Base-by-base conservation (phyloP, 92 coral and sea anemone genomes). In the Umimayanthus kanabou region DNA sequence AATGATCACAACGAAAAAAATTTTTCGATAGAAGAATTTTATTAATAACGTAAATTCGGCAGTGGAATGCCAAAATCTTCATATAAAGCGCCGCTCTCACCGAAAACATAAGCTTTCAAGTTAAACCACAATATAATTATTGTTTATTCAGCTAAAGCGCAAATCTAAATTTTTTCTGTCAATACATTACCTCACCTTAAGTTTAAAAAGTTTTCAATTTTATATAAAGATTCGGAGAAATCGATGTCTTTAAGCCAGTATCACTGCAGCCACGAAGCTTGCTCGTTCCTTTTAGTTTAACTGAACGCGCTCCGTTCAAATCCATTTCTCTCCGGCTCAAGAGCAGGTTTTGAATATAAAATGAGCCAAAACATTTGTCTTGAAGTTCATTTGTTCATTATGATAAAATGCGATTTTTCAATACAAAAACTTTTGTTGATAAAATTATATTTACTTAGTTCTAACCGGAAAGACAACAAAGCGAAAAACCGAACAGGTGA, bases 361-460 rank as follows among this genome's bases (percentile, higher is more conserved):
- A 61, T 20, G 9, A 61, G 69, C 69, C 25, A 61, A 61, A 5
- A 23, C 2, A 16, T 18, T 75, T 75, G 79, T 16, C 79, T 20
- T 14, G 79, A 16, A 6, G 79, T 73, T 73, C 45, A 37, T 37
- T 3, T 9, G 14, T 39, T 18, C 53, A 75, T 75, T 75, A 15
- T 75, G 28, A 39, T 37, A 39, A 23, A 75, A 75, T 75, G 25
- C 29, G 15, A 75, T 14, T 75, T 74, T 37, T 39, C 47, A 13
- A 75, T 57, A 16, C 15, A n/a, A 75, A 39, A 39, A 39, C 26
- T 37, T 37, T n/a, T 6, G 79, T 75, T 75, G n/a, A 39, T 39
- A 39, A 75, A 43, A 75, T 75, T 61, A 37, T 75, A 39, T 75
- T 75, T 75, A 39, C 79, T 75, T 75, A 75, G 53, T 10, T 39